Percentiles rank a stretch among this genome's conserved stretches.
Conservation (phyloP, 2,888 invertebrate genomes). For the Thumatha senex region DNA sequence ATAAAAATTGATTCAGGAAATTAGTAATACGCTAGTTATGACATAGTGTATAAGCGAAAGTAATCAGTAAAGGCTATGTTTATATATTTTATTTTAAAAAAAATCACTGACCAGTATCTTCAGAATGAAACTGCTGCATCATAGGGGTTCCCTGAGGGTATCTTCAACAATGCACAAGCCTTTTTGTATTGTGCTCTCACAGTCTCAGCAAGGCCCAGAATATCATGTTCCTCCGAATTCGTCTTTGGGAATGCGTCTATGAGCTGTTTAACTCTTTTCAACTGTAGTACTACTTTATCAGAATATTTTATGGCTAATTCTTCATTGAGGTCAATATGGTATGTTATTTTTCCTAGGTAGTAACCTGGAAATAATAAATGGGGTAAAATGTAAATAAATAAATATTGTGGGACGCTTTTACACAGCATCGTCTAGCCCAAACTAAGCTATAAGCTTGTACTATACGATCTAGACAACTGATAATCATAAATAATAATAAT, state of each 20-base stretch:
- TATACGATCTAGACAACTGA: no score
- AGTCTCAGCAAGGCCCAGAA: constrained; percentile 83
- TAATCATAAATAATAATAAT: no score
- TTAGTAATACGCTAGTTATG: no score
- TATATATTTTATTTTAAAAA: no score
- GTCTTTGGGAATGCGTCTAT: constrained; percentile 86
- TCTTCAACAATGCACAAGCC: constrained; percentile 86
- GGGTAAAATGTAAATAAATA: no score
- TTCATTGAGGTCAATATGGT: constrained; percentile 63
- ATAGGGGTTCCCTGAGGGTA: constrained; percentile 82
- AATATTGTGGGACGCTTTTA: no score
- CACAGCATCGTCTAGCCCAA: no score
- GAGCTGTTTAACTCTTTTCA: constrained; percentile 82
- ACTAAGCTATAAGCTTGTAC: no score
- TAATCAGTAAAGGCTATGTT: no score
- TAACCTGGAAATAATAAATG: constrained; percentile 85
- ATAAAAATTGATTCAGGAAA: no score
- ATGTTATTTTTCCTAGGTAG: constrained; percentile 85
- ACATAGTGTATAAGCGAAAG: no score
- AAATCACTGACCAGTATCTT: constrained; percentile 29
- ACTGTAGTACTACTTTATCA: constrained; percentile 80
- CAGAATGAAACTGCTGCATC: constrained; percentile 84
- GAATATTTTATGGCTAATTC: constrained; percentile 57
- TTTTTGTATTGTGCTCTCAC: constrained; percentile 88
- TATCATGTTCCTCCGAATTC: constrained; percentile 87